phyloP scores from a whole-genome alignment of 2,797 vertebrate species.

The Etheostoma perlongum region DNA sequence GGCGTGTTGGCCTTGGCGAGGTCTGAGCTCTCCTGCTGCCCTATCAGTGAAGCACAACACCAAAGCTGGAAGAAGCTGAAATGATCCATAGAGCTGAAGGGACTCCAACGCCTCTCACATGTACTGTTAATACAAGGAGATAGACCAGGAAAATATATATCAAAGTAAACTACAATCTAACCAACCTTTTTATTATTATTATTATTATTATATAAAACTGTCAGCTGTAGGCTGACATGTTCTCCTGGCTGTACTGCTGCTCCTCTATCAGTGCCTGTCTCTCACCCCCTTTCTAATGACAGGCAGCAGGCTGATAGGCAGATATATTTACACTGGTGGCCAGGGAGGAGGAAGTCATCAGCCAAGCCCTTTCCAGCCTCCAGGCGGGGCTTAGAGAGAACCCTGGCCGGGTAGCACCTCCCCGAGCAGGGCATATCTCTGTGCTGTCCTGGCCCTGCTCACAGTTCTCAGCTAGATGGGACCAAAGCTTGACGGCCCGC shows the following conservation, averaged over 20 bases:
- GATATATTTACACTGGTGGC: constrained; percentile 80
- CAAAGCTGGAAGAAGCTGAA: neutral
- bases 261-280: constrained; percentile 44
- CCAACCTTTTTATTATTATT: neutral
- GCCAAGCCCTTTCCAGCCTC: constrained; percentile 83
- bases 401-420: constrained; percentile 80
- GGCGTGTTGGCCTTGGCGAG: too few relatives aligned
- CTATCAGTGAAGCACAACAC: neutral
- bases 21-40: too few relatives aligned
- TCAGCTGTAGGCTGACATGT: neutral
- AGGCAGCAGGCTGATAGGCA: constrained; percentile 73
- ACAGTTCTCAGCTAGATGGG: constrained; percentile 88
- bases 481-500: constrained; percentile 85
- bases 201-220: neutral
- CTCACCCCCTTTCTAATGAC: constrained; percentile 63
- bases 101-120: neutral
- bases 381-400: constrained; percentile 82
- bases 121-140: neutral
- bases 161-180: neutral
- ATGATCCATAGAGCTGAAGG: neutral
- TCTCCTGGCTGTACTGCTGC: constrained; percentile 48
- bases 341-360: constrained; percentile 84
- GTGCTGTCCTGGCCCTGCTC: constrained; percentile 70
- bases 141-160: neutral
- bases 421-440: constrained; percentile 79